Percentiles rank a stretch among this genome's conserved stretches.
phyloP scores from a whole-genome alignment of 37 sponge, comb jelly and placozoan species.

The Hexactinellida sp. region DNA sequence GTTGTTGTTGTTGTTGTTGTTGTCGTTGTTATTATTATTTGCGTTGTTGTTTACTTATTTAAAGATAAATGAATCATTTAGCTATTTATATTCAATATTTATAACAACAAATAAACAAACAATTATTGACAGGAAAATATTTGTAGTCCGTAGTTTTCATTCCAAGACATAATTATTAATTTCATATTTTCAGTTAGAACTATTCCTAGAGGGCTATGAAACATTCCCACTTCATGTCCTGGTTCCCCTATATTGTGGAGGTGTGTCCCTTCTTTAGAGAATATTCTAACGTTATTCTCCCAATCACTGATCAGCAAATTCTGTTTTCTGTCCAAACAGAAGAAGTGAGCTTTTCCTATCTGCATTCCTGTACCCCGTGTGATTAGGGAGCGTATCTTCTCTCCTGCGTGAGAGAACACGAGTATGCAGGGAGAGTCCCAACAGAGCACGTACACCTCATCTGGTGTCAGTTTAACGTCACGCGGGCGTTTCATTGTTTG shows the following conservation, averaged over 20 bases:
- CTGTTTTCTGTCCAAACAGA: not conserved
- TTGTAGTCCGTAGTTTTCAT: not conserved
- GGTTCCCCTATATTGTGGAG: not conserved
- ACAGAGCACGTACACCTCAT: not conserved
- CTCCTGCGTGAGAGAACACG: not conserved
- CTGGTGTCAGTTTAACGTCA: not conserved
- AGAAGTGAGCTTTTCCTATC: not conserved
- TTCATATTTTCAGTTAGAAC: slow-evolving; percentile 7
- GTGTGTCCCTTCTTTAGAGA: not conserved
- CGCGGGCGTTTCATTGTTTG: not conserved
- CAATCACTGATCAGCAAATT: not conserved
- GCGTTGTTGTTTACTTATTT: too few relatives aligned
- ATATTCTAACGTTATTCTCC: not conserved
- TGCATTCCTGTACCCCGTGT: not conserved
- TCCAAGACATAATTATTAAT: not conserved
- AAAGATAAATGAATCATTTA: too few relatives aligned
- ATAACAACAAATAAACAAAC: too few relatives aligned
- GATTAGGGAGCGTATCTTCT: not conserved
- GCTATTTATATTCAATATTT: too few relatives aligned
- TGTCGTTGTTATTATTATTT: not conserved
- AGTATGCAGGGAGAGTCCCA: not conserved
- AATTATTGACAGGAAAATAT: not conserved
- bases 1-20: not conserved
- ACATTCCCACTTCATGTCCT: not conserved
- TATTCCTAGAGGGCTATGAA: not conserved